These are phyloP conservation scores for Hybos culiciformis DNA, from an alignment of 2,888 invertebrate species.

Conservation along the genomic window DNA sequence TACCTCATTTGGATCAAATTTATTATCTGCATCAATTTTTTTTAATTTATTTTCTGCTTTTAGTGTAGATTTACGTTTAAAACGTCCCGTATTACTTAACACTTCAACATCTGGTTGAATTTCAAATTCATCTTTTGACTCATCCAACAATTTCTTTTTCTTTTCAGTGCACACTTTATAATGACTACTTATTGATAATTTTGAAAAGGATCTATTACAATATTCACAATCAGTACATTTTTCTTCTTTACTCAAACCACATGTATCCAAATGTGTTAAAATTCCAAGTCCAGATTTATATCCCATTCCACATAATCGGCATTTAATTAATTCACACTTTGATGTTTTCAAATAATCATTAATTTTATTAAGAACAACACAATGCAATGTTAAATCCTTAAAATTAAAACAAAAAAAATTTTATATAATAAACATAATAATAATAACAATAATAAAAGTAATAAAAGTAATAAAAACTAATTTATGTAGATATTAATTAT, in stretches of 20 bases:
- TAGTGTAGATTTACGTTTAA: conserved; percentile 27
- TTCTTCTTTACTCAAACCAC: conserved; percentile 19
- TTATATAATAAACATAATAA: too few relatives aligned
- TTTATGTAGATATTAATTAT: too few relatives aligned
- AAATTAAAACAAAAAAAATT: not conserved
- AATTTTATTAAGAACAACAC: conserved; percentile 17
- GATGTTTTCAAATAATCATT: conserved; percentile 17
- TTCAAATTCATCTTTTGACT: not conserved
- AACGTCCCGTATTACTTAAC: conserved; percentile 24
- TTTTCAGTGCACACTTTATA: conserved; percentile 18
- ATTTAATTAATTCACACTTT: conserved; percentile 17
- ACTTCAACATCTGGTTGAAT: conserved; percentile 9
- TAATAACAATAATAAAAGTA: too few relatives aligned
- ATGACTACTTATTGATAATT: conserved; percentile 17
- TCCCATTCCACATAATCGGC: conserved; percentile 24
- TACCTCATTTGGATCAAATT: conserved; percentile 10
- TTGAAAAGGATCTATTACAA: conserved; percentile 20
- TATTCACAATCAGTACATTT: conserved; percentile 18
- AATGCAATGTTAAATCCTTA: conserved; percentile 19
- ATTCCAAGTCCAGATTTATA: conserved; percentile 25
- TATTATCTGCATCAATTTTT: conserved; percentile 14
- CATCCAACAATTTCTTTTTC: not conserved
- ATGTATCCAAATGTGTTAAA: conserved; percentile 24
- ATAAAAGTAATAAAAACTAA: too few relatives aligned
- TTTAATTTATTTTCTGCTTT: conserved; percentile 29